These are phyloP conservation scores for Diabrotica balteata DNA, from an alignment of 2,888 invertebrate genomes.

Conservation along the genomic window DNA sequence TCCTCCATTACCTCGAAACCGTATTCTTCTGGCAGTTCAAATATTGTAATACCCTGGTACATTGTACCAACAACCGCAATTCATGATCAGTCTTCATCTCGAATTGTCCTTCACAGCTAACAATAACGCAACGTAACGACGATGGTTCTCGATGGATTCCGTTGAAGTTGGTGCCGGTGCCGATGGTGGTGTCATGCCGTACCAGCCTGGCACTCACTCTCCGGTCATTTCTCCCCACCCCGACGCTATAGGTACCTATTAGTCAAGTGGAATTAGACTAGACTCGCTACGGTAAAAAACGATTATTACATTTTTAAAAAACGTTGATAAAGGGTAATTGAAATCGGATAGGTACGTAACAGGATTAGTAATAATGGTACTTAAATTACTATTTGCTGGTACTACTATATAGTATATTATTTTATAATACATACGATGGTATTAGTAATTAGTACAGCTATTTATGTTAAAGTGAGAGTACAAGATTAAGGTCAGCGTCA, in stretches of 20 bases:
- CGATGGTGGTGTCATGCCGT: conserved; percentile 51
- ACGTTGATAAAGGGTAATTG: too few species aligned
- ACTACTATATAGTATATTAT: too few species aligned
- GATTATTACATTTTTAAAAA: neutral
- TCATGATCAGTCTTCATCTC: neutral
- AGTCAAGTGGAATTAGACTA: conserved; percentile 7
- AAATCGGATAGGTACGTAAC: too few species aligned
- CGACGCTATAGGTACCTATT: conserved; percentile 27
- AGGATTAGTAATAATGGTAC: too few species aligned
- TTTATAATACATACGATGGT: too few species aligned
- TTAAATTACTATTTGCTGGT: too few species aligned
- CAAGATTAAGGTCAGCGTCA: too few species aligned
- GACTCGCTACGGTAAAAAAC: neutral
- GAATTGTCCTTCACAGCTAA: conserved; percentile 17
- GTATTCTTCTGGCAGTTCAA: too few species aligned
- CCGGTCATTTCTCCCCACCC: conserved; percentile 46
- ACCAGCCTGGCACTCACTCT: conserved; percentile 43
- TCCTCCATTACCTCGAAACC: too few species aligned
- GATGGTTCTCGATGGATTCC: conserved; percentile 11
- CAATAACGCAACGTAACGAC: conserved; percentile 1
- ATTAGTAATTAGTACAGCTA: too few species aligned
- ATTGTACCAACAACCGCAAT: neutral
- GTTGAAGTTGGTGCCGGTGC: conserved; percentile 2
- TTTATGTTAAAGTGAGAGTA: too few species aligned
- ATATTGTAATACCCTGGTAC: too few species aligned